Evolutionary conservation across 2,888 invertebrate genomes (phyloP).

Genomic region (Trissolcus brochymenae): DNA sequence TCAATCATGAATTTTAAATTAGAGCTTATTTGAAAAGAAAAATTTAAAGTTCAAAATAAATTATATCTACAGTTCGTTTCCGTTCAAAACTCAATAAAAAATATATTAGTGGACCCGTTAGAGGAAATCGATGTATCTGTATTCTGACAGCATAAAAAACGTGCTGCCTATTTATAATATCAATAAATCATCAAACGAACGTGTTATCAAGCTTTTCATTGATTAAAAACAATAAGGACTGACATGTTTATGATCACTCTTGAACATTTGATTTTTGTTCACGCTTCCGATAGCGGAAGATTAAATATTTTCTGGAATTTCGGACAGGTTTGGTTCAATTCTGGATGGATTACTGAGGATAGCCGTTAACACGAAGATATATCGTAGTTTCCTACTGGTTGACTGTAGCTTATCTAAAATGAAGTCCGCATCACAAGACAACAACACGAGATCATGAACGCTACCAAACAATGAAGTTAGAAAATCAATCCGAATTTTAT

Average conservation of each 20-base stretch:
- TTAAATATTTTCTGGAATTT: conserved; percentile 38
- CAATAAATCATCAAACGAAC: conserved; percentile 22
- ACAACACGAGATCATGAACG: conserved; percentile 35
- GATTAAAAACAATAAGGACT: conserved; percentile 36
- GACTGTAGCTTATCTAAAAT: conserved; percentile 30
- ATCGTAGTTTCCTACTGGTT: conserved; percentile 35
- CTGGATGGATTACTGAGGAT: conserved; percentile 38
- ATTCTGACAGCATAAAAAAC: conserved; percentile 18
- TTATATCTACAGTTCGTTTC: background rate
- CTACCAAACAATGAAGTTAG: conserved; percentile 33
- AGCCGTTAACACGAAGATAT: conserved; percentile 48
- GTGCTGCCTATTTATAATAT: conserved; percentile 25
- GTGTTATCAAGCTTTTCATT: conserved; percentile 32
- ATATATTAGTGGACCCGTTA: background rate
- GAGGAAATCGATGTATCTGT: conserved; percentile 17
- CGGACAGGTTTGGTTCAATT: conserved; percentile 40
- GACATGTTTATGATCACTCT: conserved; percentile 30
- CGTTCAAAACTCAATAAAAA: conserved; percentile 13
- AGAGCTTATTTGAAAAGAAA: too few species aligned
- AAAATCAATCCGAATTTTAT: conserved; percentile 40
- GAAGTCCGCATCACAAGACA: conserved; percentile 20
- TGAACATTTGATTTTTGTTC: conserved; percentile 2
- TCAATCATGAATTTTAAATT: too few species aligned
- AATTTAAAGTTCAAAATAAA: too few species aligned
- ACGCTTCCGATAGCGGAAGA: conserved; percentile 8